Evolutionary conservation across 2,113 vertebrate species (phyloP).

Genomic region (Orcinus orca): DNA sequence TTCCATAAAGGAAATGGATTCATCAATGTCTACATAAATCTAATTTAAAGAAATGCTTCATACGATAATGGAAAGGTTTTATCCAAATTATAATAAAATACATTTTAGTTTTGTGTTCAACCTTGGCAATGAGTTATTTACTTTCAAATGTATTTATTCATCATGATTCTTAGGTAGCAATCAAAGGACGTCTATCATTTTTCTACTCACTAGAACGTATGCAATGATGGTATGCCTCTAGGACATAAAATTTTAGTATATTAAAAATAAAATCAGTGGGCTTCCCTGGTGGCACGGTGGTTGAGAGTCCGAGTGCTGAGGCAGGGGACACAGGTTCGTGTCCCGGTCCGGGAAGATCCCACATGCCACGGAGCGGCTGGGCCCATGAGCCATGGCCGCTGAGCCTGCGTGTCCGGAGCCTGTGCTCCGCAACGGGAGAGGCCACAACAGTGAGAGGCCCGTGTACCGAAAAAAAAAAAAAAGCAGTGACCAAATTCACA

Average conservation of each 20-base stretch:
- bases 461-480: too few relatives aligned
- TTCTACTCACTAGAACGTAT: neutral
- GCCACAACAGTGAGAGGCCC: too few relatives aligned
- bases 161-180: neutral
- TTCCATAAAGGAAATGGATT: conserved; percentile 28
- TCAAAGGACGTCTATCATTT: neutral
- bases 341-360: too few relatives aligned
- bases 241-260: neutral
- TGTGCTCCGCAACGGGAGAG: too few relatives aligned
- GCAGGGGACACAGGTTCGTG: too few relatives aligned
- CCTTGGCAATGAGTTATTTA: neutral
- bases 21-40: neutral
- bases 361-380: too few relatives aligned
- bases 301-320: too few relatives aligned
- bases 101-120: neutral
- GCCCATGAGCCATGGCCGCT: too few relatives aligned
- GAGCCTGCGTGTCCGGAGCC: too few relatives aligned
- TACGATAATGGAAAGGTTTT: neutral
- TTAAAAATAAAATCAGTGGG: neutral
- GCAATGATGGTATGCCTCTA: neutral
- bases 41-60: conserved; percentile 2
- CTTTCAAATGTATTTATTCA: neutral
- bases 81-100: neutral
- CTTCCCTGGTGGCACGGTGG: too few relatives aligned
- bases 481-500: neutral